These are phyloP conservation scores for Hybos culiciformis DNA, from an alignment of 2,888 invertebrate species.

Conservation along the genomic window DNA sequence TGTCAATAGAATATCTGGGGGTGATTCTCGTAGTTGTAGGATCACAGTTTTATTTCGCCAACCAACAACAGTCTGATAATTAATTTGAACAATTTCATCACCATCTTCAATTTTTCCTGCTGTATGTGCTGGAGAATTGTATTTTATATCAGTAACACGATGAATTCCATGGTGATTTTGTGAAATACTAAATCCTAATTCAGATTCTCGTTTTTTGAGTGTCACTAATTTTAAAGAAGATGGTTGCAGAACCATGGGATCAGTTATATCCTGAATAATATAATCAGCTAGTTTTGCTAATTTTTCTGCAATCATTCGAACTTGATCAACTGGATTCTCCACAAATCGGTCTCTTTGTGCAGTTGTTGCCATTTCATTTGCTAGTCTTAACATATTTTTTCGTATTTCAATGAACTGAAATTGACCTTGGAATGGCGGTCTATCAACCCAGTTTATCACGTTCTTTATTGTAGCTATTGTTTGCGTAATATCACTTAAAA, in stretches of 20 bases:
- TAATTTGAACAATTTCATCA: constrained; percentile 89
- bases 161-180: constrained; percentile 67
- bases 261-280: constrained; percentile 72
- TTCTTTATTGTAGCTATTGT: constrained; percentile 75
- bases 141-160: constrained; percentile 79
- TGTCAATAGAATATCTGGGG: constrained; percentile 67
- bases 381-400: constrained; percentile 57
- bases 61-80: constrained; percentile 60
- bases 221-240: constrained; percentile 80
- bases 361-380: constrained; percentile 76
- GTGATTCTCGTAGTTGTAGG: constrained; percentile 57
- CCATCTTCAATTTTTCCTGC: constrained; percentile 88
- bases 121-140: constrained; percentile 83
- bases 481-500: constrained; percentile 73
- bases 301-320: constrained; percentile 53
- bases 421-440: constrained; percentile 36
- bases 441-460: constrained; percentile 81
- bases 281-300: constrained; percentile 69
- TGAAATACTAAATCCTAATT: constrained; percentile 79
- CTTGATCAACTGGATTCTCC: constrained; percentile 66
- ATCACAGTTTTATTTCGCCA: constrained; percentile 71
- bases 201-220: constrained; percentile 72
- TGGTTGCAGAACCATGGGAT: constrained; percentile 84
- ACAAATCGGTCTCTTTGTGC: constrained; percentile 86
- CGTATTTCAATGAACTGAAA: constrained; percentile 55